Evolutionary conservation across 2,113 vertebrate genomes (phyloP).

Genomic region (Sisor rabdophorus): DNA sequence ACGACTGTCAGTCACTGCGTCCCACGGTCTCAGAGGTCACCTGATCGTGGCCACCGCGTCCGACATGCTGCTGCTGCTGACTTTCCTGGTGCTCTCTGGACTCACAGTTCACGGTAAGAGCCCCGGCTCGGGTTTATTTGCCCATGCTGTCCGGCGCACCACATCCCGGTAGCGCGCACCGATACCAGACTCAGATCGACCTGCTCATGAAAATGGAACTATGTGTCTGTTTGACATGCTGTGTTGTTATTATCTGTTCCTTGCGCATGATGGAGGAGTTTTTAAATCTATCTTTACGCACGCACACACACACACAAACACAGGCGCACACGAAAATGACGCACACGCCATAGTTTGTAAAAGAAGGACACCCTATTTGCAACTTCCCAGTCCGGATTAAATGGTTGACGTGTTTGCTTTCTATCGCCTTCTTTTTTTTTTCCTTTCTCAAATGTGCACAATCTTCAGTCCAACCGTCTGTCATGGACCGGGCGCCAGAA

Average conservation of each 20-base stretch:
- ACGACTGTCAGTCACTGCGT: slow-evolving; percentile 17
- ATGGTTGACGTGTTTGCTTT: not conserved
- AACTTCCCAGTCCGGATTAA: not conserved
- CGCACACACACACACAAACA: slow-evolving; percentile 1
- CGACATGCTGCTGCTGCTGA: slow-evolving; percentile 61
- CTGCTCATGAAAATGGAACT: not conserved
- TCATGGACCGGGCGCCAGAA: no score
- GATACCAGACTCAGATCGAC: not conserved
- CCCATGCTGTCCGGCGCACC: slow-evolving; percentile 2
- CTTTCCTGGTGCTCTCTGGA: slow-evolving; percentile 63
- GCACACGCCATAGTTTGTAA: not conserved
- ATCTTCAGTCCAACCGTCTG: not conserved
- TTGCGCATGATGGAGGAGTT: not conserved
- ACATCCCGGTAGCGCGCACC: not conserved
- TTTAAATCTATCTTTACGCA: not conserved
- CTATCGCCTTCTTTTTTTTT: not conserved
- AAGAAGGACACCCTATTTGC: not conserved
- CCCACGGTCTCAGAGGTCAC: slow-evolving; percentile 58
- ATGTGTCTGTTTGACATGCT: not conserved
- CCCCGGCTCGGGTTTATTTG: slow-evolving; percentile 51
- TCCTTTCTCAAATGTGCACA: not conserved
- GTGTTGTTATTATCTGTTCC: not conserved
- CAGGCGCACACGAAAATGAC: not conserved
- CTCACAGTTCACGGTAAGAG: slow-evolving; percentile 69
- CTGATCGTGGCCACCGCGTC: slow-evolving; percentile 29